Conservation (phyloP, 2,797 vertebrate genomes). For the Vireo griseus region DNA sequence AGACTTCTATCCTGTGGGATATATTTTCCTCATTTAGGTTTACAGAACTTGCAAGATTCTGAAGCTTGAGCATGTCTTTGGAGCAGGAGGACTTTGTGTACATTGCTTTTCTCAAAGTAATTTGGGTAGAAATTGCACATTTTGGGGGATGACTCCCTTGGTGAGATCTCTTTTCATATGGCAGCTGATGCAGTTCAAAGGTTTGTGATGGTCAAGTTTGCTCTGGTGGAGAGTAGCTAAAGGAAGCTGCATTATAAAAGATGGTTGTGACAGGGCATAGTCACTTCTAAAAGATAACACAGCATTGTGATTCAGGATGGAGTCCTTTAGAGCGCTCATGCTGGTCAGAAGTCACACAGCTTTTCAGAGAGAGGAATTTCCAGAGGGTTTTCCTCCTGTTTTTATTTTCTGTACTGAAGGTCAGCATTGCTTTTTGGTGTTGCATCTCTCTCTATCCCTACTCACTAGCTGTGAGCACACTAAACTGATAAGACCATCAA, state of each 20-base stretch:
- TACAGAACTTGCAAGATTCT: not conserved
- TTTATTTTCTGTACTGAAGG: not conserved
- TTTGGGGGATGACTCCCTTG: not conserved
- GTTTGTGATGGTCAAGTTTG: not conserved
- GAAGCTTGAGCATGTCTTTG: not conserved
- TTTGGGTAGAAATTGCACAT: not conserved
- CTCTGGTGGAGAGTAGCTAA: not conserved
- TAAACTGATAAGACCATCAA: not conserved
- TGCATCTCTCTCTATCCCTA: not conserved
- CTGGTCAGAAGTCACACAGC: not conserved
- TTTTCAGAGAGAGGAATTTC: not conserved
- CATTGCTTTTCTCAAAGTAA: not conserved
- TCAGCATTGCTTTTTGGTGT: not conserved
- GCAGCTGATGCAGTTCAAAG: not conserved
- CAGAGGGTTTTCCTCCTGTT: not conserved
- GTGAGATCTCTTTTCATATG: not conserved
- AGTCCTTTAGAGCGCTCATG: not conserved
- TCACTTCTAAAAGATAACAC: not conserved
- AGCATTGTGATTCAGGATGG: not conserved
- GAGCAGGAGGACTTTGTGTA: not conserved
- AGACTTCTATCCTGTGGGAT: not conserved
- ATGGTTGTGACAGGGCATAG: not conserved
- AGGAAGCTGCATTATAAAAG: not conserved
- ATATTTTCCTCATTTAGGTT: not conserved
- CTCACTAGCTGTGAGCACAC: not conserved